phyloP scores from a whole-genome alignment of 2,888 invertebrate genomes.

The Cosmorhoe ocellata region DNA sequence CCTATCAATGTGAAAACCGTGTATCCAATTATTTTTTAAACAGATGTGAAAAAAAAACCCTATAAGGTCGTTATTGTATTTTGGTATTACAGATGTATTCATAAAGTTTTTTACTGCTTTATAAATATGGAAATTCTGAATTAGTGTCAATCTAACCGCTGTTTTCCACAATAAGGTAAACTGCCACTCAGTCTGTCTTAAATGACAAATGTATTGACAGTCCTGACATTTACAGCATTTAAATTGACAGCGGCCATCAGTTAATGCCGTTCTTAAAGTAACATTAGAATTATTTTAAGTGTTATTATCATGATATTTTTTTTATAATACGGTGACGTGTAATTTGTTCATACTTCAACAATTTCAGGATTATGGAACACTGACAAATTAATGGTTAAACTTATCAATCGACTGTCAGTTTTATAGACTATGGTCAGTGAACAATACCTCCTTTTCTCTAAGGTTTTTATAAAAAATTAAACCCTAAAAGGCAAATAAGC shows the following conservation, averaged over 20 bases:
- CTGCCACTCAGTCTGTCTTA: slow-evolving; percentile 16
- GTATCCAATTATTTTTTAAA: slow-evolving; percentile 20
- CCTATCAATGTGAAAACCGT: slow-evolving; percentile 4
- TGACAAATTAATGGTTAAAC: slow-evolving; percentile 2
- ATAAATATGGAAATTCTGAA: slow-evolving; percentile 21
- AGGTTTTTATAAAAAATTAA: too few relatives aligned
- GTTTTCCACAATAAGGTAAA: slow-evolving; percentile 22
- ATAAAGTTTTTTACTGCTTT: slow-evolving; percentile 15
- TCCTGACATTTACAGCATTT: slow-evolving; percentile 18
- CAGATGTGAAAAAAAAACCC: not conserved
- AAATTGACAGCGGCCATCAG: slow-evolving; percentile 13
- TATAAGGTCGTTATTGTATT: slow-evolving; percentile 10
- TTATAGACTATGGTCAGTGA: too few relatives aligned
- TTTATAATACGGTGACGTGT: slow-evolving; percentile 2
- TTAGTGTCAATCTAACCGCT: slow-evolving; percentile 21
- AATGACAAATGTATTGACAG: slow-evolving; percentile 21
- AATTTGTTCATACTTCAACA: slow-evolving; percentile 15
- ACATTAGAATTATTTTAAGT: not conserved
- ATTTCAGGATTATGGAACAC: not conserved
- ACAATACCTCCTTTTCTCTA: too few relatives aligned
- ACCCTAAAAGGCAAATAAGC: too few relatives aligned
- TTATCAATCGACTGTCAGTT: too few relatives aligned
- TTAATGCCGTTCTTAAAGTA: not conserved
- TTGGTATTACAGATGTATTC: slow-evolving; percentile 17
- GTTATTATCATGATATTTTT: not conserved